phyloP scores from a whole-genome alignment of 2,888 invertebrate species.

The Ochropleura leucogaster region DNA sequence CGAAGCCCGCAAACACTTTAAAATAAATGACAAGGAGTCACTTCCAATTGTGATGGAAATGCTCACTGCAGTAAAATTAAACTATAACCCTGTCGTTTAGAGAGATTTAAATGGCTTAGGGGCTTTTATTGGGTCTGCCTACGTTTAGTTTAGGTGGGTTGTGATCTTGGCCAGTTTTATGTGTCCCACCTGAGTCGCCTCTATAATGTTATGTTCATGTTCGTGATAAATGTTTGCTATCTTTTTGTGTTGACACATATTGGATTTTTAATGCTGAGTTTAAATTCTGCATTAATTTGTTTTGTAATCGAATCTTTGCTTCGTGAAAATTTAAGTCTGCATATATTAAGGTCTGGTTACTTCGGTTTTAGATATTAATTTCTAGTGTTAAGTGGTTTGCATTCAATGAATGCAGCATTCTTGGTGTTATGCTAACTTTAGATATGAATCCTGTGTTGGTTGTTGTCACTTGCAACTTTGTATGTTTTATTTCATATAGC shows the following conservation, averaged over 20 bases:
- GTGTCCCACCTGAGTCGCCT: slow-evolving; percentile 73
- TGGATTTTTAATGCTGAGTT: slow-evolving; percentile 55
- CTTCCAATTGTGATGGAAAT: slow-evolving; percentile 90
- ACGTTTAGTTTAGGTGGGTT: slow-evolving; percentile 77
- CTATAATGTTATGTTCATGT: slow-evolving; percentile 69
- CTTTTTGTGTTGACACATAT: slow-evolving; percentile 60
- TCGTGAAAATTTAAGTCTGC: slow-evolving; percentile 41
- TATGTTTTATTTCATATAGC: slow-evolving; percentile 16
- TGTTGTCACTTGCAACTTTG: slow-evolving; percentile 24
- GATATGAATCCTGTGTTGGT: slow-evolving; percentile 24
- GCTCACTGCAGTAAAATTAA: slow-evolving; percentile 90
- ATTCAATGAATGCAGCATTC: slow-evolving; percentile 42
- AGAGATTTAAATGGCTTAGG: slow-evolving; percentile 88
- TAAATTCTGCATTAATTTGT: slow-evolving; percentile 61
- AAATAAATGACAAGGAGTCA: slow-evolving; percentile 90
- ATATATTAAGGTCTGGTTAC: slow-evolving; percentile 45
- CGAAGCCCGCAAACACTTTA: slow-evolving; percentile 87
- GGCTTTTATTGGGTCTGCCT: slow-evolving; percentile 85
- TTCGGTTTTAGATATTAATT: slow-evolving; percentile 57
- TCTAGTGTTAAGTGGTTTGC: slow-evolving; percentile 47
- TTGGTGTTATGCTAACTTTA: slow-evolving; percentile 34
- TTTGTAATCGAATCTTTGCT: slow-evolving; percentile 39
- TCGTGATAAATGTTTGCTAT: slow-evolving; percentile 60
- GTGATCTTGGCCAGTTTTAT: slow-evolving; percentile 79
- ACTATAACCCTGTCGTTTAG: slow-evolving; percentile 90